Base-by-base conservation (phyloP, 2,888 invertebrate genomes). In the Brachyptera risi region DNA sequence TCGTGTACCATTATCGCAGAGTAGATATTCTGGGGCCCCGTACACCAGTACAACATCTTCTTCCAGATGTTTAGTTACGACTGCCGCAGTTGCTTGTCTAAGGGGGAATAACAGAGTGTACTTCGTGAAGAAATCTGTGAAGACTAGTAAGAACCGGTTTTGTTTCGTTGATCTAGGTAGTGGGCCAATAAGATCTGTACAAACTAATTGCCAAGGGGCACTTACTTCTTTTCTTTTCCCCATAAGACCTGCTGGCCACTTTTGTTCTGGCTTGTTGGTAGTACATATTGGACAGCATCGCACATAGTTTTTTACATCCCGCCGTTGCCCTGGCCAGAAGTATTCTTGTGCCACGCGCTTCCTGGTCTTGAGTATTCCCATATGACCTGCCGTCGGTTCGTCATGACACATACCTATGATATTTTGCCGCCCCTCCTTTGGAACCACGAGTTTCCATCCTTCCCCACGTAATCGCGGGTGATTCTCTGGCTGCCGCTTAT, bases 261-360 rank as follows among this genome's bases (percentile, higher is more conserved):
- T 27, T n/a, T 67, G 67, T 13, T 62, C 63, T 1, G 65, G 67
- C 58, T 70, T 71, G 1, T 56, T 27, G n/a, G 54, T 21, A 9
- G 67, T 60, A 58, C 70, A 72, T 0, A 59, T 40, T 1, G 23
- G 24, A 57, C 71, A 71, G 0, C 38, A 57, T 1, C 58, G 47
- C 1, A 71, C 67, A 51, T 67, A 72, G 1, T 47, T 50, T 1
- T 58, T 51, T 0, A 69, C 64, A n/a, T 71, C 69, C 1, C 24
- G 19, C 2, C 56, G 35, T 67, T 69, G 67, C 11, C 64, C 65
- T 1, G 70, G 70, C 71, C 71, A 72, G 58, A 67, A 70, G 42
- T 68, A 70, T 11, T 54, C 3, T 17, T 47, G 40, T 1, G 56
- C 35, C 0, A 68, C 44, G 35, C 66, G 17, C 1, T 54, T n/a